Conservation (phyloP, 2,113 vertebrate genomes). For the Mionectes macconnelli region DNA sequence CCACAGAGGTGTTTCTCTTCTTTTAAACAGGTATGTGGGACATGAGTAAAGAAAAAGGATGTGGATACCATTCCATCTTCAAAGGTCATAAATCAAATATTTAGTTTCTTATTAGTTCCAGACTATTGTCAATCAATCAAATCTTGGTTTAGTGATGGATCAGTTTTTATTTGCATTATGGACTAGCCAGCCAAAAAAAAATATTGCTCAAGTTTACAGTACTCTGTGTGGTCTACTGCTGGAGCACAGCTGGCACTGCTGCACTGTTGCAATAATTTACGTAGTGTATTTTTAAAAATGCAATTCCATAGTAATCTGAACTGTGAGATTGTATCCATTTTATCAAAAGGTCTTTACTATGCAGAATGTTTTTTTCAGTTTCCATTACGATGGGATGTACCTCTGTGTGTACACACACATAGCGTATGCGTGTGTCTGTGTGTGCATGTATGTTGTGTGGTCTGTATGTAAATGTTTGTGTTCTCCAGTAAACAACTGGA, state of each 20-base stretch:
- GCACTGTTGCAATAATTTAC: background rate
- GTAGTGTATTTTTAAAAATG: background rate
- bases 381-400: background rate
- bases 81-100: background rate
- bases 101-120: background rate
- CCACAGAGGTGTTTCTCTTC: background rate
- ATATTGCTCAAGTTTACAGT: background rate
- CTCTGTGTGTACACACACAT: fast-evolving
- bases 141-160: background rate
- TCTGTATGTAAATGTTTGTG: background rate
- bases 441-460: background rate
- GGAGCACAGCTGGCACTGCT: background rate
- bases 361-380: background rate
- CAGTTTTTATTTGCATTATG: background rate
- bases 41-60: background rate
- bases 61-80: background rate
- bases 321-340: background rate
- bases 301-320: background rate
- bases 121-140: background rate
- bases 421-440: fast-evolving
- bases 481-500: background rate
- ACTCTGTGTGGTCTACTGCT: background rate
- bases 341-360: background rate
- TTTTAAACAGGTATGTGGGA: background rate
- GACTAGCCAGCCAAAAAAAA: background rate